Base-by-base conservation (phyloP, 2,797 vertebrate species). In the Ctenosaura bakeri region DNA sequence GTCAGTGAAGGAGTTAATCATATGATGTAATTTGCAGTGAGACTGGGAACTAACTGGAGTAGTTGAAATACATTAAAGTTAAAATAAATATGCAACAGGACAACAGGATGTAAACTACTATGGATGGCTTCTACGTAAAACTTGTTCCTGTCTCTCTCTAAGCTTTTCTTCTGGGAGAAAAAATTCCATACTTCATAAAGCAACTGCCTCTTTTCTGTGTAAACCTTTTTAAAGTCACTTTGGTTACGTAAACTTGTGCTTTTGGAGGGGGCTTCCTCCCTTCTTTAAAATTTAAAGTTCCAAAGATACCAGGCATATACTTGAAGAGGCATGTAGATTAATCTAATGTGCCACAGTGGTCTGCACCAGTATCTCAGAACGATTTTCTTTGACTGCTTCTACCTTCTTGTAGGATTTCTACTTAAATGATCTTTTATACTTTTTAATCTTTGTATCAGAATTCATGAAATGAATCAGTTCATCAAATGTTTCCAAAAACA, bases 131-230 rank as follows among this genome's bases (percentile, higher is more conserved):
- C 46, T 59, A 13, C 32, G 14, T 14, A 42, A 46, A 83, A 50
- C 46, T 54, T 76, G 2, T 1, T 52, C 14, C 13, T 56, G 22
- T 26, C 32, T 24, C 22, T 26, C 59, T 38, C 13, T 62, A 24
- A 83, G 24, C 52, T 74, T 74, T 52, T 89, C 13, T 38, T 5
- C 66, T 3, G 83, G 38, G 9, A 62, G 92, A 79, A 88, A 77
- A 94, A 64, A 32, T 76, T 93, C 6, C 38, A 92, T 83, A 74
- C 79, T 94, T 92, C 91, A 42, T 85, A 93, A 95, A 90, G 66
- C 35, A 90, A 54, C 82, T 20, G 18, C 2, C 50, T 6, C n/a
- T 22, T 88, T 88, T 3, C 20, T 18, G 38, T 13, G 76, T 59
- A 50, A 89, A 91, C 32, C n/a, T 88, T 52, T 83, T 76, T 92